Evolutionary conservation across 2,113 vertebrate genomes (phyloP), one percentile per base, ranked within the genome.

Genomic region (Campylorhamphus procurvoides): DNA sequence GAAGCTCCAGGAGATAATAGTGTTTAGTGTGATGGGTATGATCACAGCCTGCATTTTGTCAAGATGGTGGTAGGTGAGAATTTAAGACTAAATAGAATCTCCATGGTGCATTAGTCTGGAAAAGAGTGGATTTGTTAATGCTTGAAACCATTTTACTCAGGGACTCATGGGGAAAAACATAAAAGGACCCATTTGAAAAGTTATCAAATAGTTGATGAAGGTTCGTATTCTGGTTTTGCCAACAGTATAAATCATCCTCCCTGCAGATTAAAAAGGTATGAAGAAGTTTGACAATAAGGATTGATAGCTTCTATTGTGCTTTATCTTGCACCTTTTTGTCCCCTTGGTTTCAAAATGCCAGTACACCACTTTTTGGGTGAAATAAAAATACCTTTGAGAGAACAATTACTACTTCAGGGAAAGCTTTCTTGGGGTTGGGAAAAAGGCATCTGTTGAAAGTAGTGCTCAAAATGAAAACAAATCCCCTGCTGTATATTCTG

Each of bases 61-160:
- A n/a, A n/a, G 68, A 8, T 71, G 1, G 0, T 2, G 8, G 37
- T 8, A n/a, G n/a, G 47, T 71, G 40, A 74, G 14, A 71, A 35
- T 74, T 81, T 19, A 71, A 77, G 59, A 49, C 23, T 64, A 14
- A 83, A 47, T 4, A 73, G 55, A 81, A 56, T 87, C 29, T 76
- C 73, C 63, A 67, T 29, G 18, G 13, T 87, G 44, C 35, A 69
- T 59, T 52, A 68, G 3, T 46, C 60, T 2, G 1, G 49, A 64
- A 77, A 90, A 94, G 5, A 31, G 20, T 44, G 7, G 55, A 73
- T 84, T 89, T 80, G 15, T 14, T 76, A 39, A 60, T 80, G 39
- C 13, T 53, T 72, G 6, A 28, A 87, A 52, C 13, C 15, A 59
- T 19, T 83, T 75, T 67, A 66, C 24, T 59, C 47, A 72, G 42